phyloP scores from a whole-genome alignment of 1,140 invertebrate genomes.

The Musca vetustissima region DNA sequence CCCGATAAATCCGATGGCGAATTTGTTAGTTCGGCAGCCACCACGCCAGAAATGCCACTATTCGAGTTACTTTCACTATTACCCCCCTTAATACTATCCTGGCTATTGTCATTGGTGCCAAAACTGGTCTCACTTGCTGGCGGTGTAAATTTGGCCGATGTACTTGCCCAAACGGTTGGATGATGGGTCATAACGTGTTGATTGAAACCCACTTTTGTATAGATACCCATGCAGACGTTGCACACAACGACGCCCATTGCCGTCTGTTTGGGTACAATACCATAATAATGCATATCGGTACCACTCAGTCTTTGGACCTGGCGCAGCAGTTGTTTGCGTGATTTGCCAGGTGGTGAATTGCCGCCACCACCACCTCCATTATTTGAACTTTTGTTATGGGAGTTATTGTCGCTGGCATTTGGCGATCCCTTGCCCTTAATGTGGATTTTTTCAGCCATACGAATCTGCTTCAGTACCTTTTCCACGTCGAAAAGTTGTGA shows the following conservation, averaged over 20 bases:
- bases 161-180: slow-evolving; percentile 44
- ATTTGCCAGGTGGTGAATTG: slow-evolving; percentile 11
- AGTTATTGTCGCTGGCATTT: slow-evolving; percentile 1
- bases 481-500: slow-evolving; percentile 47
- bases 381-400: slow-evolving; percentile 8
- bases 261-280: slow-evolving; percentile 48
- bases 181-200: slow-evolving; percentile 50
- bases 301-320: slow-evolving; percentile 48
- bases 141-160: slow-evolving; percentile 36
- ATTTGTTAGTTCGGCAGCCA: slow-evolving; percentile 26
- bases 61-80: neutral
- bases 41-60: slow-evolving; percentile 9
- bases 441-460: slow-evolving; percentile 44
- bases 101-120: slow-evolving; percentile 22
- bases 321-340: slow-evolving; percentile 4
- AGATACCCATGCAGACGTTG: slow-evolving; percentile 42
- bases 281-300: slow-evolving; percentile 48
- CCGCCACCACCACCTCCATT: neutral
- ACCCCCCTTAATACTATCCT: slow-evolving; percentile 22
- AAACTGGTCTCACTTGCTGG: neutral
- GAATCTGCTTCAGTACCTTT: slow-evolving; percentile 48
- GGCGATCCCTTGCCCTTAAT: slow-evolving; percentile 34
- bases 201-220: slow-evolving; percentile 48
- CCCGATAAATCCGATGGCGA: slow-evolving; percentile 29
- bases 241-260: slow-evolving; percentile 44